Evolutionary conservation across 2,888 invertebrate genomes (phyloP).

Genomic region (Mycogona germanica): DNA sequence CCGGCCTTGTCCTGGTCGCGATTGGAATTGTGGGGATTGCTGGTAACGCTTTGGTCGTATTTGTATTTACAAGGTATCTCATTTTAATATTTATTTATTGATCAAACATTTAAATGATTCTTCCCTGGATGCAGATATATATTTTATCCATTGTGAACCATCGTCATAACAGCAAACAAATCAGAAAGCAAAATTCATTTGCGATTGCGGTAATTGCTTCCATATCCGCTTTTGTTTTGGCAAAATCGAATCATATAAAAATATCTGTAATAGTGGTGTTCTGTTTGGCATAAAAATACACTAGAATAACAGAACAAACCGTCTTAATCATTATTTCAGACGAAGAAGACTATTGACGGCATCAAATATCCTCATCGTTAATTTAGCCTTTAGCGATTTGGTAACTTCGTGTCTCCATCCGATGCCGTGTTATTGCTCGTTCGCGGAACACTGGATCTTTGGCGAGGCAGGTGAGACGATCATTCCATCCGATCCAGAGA

Average conservation of each 20-base stretch:
- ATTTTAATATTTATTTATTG: background rate
- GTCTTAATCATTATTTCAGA: background rate
- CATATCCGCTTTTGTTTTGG: too few species aligned
- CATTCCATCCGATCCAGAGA: too few species aligned
- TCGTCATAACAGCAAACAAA: too few species aligned
- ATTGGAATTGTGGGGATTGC: slow-evolving; percentile 51
- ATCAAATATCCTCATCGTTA: slow-evolving; percentile 9
- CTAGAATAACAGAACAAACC: background rate
- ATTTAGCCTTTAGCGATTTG: slow-evolving; percentile 12
- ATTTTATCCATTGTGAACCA: too few species aligned
- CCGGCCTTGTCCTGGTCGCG: slow-evolving; percentile 49
- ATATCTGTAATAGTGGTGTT: background rate
- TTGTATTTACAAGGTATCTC: slow-evolving; percentile 57
- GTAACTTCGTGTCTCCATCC: slow-evolving; percentile 18
- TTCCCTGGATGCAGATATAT: too few species aligned
- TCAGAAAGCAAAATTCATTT: too few species aligned
- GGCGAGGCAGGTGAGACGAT: slow-evolving; percentile 22
- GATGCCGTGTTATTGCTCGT: slow-evolving; percentile 7
- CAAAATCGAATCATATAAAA: too few species aligned
- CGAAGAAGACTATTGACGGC: background rate
- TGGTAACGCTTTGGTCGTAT: slow-evolving; percentile 57
- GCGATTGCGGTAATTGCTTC: too few species aligned
- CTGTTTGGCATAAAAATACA: background rate
- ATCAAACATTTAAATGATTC: background rate
- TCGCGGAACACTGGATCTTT: slow-evolving; percentile 36